A percentile compares a stretch with the other conserved stretches of the same genome.
Conservation (phyloP, 1,140 invertebrate species). For the Philopotamus ludificatus region DNA sequence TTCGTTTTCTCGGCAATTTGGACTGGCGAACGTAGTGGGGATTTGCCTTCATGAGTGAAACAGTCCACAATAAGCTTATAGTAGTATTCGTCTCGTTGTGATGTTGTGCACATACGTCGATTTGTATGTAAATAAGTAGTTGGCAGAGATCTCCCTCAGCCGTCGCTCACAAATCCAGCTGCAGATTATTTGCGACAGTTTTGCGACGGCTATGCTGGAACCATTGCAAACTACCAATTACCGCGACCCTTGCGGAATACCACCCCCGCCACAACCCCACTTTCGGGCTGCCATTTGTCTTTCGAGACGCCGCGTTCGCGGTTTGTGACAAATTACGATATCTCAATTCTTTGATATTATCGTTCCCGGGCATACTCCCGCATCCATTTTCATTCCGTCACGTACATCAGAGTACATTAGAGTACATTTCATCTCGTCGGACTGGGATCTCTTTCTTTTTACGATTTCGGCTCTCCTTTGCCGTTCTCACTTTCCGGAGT, state of each 20-base stretch:
- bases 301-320: neutral
- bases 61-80: too few relatives aligned
- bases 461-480: neutral
- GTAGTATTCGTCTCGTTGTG: too few relatives aligned
- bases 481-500: neutral
- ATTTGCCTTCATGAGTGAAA: too few relatives aligned
- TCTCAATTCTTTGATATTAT: neutral
- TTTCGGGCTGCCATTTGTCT: neutral
- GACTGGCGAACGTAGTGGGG: too few relatives aligned
- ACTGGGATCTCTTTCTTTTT: neutral
- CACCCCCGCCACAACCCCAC: neutral
- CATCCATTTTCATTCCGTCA: neutral
- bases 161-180: too few relatives aligned
- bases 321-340: neutral
- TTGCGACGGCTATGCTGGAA: too few relatives aligned
- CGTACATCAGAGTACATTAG: neutral
- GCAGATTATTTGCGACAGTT: too few relatives aligned
- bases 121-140: too few relatives aligned
- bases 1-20: too few relatives aligned
- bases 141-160: too few relatives aligned
- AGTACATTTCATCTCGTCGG: neutral
- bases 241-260: neutral
- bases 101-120: too few relatives aligned
- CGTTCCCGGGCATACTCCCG: neutral
- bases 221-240: too few relatives aligned